Conservation (phyloP, 2,797 vertebrate genomes). For the Chelon auratus region DNA sequence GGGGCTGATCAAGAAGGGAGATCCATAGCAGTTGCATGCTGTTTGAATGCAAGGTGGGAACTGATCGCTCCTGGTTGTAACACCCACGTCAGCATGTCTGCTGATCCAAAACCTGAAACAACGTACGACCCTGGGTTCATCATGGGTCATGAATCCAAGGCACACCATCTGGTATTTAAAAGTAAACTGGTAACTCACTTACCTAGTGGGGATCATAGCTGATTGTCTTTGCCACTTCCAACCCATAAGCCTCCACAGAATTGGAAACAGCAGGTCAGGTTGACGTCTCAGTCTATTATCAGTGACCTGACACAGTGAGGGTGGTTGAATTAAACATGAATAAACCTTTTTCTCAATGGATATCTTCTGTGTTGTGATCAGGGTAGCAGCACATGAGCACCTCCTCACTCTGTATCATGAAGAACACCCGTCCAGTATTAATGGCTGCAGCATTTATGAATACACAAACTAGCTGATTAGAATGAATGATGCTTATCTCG, state of each 20-base stretch:
- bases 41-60: too few relatives aligned
- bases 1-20: too few relatives aligned
- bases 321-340: not conserved
- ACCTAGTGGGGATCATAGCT: too few relatives aligned
- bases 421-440: not conserved
- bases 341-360: not conserved
- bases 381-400: not conserved
- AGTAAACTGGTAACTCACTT: too few relatives aligned
- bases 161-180: too few relatives aligned
- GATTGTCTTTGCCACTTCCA: not conserved
- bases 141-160: too few relatives aligned
- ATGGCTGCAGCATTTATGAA: not conserved
- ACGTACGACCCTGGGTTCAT: too few relatives aligned
- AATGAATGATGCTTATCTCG: constrained; percentile 3
- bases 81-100: too few relatives aligned
- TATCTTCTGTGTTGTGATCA: not conserved
- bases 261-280: too few relatives aligned
- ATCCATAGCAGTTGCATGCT: too few relatives aligned
- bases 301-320: not conserved
- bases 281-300: not conserved
- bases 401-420: not conserved
- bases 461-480: constrained; percentile 1
- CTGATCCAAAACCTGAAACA: too few relatives aligned
- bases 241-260: not conserved
- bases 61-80: too few relatives aligned